Conservation (phyloP, 2,113 vertebrate genomes). For the Heptranchias perlo region DNA sequence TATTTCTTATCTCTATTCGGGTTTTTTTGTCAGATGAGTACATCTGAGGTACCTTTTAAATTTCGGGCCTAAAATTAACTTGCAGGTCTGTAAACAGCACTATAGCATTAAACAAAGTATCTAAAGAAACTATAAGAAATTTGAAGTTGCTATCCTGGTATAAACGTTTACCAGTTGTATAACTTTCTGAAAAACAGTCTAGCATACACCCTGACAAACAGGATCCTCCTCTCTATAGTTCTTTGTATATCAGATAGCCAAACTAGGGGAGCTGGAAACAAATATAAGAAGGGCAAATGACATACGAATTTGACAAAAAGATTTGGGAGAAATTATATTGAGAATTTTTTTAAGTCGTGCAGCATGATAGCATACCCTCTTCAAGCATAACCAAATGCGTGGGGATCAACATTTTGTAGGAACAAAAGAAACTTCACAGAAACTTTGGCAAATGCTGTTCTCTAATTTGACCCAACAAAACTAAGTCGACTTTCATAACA, state of each 20-base stretch:
- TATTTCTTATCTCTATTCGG: background rate
- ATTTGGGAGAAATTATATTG: background rate
- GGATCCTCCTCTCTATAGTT: background rate
- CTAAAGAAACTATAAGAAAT: background rate
- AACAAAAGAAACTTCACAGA: background rate
- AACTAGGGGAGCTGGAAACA: background rate
- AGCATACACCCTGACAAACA: background rate
- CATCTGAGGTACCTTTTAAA: background rate
- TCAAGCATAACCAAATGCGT: background rate
- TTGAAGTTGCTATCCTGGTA: background rate
- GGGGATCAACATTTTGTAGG: background rate
- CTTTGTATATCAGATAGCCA: background rate
- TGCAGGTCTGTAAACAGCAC: background rate
- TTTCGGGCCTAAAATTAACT: conserved; percentile 9
- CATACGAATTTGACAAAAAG: background rate
- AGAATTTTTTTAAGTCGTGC: no score
- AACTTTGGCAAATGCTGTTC: background rate
- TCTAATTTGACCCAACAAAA: background rate
- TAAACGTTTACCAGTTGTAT: background rate
- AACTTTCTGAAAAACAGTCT: background rate
- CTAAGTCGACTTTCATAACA: background rate
- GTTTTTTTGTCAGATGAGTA: background rate
- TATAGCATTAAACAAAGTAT: background rate
- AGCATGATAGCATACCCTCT: background rate
- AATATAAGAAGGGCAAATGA: background rate